Evolutionary conservation across 2,888 invertebrate species (phyloP).

Genomic region (Leucozona laternaria): DNA sequence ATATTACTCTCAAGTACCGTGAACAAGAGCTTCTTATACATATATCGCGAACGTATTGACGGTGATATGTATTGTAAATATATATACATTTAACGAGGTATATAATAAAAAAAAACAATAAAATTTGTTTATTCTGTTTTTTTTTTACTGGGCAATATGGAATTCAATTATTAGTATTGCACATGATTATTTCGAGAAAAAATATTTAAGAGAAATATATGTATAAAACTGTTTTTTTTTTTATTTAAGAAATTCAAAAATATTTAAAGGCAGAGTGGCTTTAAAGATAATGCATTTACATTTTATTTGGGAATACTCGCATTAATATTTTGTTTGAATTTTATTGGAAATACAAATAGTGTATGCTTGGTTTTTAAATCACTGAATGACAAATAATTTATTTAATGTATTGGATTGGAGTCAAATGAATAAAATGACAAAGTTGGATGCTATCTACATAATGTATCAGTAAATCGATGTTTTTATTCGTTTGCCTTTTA

Average conservation of each 20-base stretch:
- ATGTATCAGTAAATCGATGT: too few species aligned
- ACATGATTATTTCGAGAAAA: background rate
- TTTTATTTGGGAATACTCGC: background rate
- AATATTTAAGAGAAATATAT: background rate
- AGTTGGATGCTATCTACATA: too few species aligned
- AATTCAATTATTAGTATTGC: background rate
- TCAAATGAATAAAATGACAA: too few species aligned
- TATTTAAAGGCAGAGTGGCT: background rate
- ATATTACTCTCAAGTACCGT: conserved; percentile 47
- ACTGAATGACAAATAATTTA: background rate
- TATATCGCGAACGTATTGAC: conserved; percentile 3
- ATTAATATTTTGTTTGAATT: background rate
- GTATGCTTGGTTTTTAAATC: background rate
- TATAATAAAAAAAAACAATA: conserved; percentile 3
- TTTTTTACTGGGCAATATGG: background rate
- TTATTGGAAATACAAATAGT: background rate
- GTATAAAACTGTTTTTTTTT: background rate
- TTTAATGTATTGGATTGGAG: too few species aligned
- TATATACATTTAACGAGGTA: background rate
- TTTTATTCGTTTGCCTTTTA: too few species aligned
- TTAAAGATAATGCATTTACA: background rate
- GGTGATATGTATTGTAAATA: background rate
- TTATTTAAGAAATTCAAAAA: background rate
- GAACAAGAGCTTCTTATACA: conserved; percentile 7
- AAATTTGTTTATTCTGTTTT: background rate